Conservation (phyloP, 1,140 invertebrate genomes). For the Planococcus citri region DNA sequence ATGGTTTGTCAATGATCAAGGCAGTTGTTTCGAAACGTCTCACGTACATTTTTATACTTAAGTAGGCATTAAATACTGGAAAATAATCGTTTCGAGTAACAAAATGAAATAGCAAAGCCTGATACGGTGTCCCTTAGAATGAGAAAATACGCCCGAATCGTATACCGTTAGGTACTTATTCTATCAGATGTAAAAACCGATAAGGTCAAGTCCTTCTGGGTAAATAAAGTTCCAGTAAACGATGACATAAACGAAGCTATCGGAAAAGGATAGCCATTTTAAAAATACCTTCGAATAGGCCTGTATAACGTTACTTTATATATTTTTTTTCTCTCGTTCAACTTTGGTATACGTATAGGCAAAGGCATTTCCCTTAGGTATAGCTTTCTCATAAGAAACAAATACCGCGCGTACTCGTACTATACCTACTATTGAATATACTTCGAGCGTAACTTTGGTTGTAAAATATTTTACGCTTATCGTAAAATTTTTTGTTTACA, state of each 20-base stretch:
- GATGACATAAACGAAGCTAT: constrained; percentile 15
- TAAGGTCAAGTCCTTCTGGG: constrained; percentile 16
- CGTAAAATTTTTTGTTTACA: not conserved
- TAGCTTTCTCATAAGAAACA: constrained; percentile 8
- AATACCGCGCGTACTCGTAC: too few species aligned
- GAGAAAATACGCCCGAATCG: too few species aligned
- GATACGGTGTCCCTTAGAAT: too few species aligned
- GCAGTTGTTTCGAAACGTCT: too few species aligned
- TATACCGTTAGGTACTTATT: not conserved
- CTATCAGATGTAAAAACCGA: not conserved
- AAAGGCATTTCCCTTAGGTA: constrained; percentile 9
- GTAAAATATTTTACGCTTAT: not conserved
- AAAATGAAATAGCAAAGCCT: too few species aligned
- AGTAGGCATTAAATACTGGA: too few species aligned
- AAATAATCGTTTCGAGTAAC: too few species aligned
- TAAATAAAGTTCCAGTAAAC: constrained; percentile 16
- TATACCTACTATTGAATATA: not conserved
- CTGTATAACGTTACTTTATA: not conserved
- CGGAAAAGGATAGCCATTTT: not conserved
- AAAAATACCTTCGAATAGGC: constrained; percentile 11
- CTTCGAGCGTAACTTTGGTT: not conserved
- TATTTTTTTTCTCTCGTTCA: not conserved
- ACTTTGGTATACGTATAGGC: not conserved
- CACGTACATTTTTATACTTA: too few species aligned
- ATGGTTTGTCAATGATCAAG: too few species aligned